Evolutionary conservation across 2,888 invertebrate species (phyloP), one percentile per base, ranked within the genome.

Genomic region (Drosophila colorata): DNA sequence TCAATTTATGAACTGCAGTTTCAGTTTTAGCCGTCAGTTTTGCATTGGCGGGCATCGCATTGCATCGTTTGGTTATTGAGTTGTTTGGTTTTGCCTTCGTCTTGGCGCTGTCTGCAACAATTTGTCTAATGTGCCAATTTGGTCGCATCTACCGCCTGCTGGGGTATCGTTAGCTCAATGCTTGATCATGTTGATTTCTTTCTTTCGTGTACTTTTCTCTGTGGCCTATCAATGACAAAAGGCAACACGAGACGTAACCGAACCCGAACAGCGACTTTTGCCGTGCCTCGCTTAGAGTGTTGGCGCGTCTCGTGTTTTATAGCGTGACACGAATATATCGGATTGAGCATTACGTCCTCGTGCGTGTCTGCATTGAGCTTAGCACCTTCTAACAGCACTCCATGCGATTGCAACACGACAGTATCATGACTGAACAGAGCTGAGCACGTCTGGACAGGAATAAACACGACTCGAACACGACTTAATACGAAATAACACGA

Each of bases 91-190:
- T n/a, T 56, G 40, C 9, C 51, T 14, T 28, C 18, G 48, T 57
- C 63, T 68, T 38, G 31, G 13, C 16, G 57, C 48, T 67, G 76
- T 61, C 74, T 78, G 70, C 82, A 77, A 73, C 88, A 88, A 86
- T 86, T 86, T 86, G 89, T 86, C 87, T 88, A 86, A 86, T 89
- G 88, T 87, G 87, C 86, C 86, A 86, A 86, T 89, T 86, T 89
- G 80, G 65, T 80, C 49, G 83, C 87, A 71, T 70, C 58, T 51
- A 71, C 55, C 59, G 70, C 71, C 70, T 63, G 69, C 44, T 59
- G 56, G 48, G 49, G 52, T 76, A 78, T 78, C 64, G 80, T 80
- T 78, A 73, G 80, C 74, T 74, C 37, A 35, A 46, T 67, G 57
- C 76, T 57, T 57, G 63, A 75, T 71, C 77, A 76, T 78, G 67